phyloP scores from a whole-genome alignment of 2,113 vertebrate species.

The Sclerurus mexicanus region DNA sequence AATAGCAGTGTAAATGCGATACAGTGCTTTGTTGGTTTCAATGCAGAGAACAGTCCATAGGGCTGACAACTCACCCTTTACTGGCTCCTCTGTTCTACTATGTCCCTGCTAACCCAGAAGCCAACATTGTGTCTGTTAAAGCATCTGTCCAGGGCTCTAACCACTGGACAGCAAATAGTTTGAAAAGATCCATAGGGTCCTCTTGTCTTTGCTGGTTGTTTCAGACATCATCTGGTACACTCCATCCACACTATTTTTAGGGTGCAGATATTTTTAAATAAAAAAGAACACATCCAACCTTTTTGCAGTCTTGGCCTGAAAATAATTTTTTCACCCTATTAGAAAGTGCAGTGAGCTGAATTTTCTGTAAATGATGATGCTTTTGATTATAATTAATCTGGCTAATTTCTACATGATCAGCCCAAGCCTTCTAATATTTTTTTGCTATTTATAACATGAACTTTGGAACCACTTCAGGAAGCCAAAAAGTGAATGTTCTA shows the following conservation, averaged over 20 bases:
- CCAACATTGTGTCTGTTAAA: neutral
- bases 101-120: neutral
- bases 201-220: neutral
- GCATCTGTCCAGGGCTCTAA: neutral
- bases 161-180: neutral
- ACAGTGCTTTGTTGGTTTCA: neutral
- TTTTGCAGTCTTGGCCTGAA: neutral
- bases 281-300: neutral
- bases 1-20: neutral
- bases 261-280: neutral
- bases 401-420: neutral
- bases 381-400: neutral
- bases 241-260: neutral
- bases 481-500: neutral
- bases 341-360: neutral
- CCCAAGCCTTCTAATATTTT: neutral
- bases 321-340: neutral
- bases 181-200: neutral
- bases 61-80: neutral
- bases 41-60: neutral
- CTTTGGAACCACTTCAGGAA: conserved; percentile 18
- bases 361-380: neutral
- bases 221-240: neutral
- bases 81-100: neutral
- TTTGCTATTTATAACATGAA: neutral